phyloP scores from a whole-genome alignment of 2,797 vertebrate genomes.

The Gallinago stenura region DNA sequence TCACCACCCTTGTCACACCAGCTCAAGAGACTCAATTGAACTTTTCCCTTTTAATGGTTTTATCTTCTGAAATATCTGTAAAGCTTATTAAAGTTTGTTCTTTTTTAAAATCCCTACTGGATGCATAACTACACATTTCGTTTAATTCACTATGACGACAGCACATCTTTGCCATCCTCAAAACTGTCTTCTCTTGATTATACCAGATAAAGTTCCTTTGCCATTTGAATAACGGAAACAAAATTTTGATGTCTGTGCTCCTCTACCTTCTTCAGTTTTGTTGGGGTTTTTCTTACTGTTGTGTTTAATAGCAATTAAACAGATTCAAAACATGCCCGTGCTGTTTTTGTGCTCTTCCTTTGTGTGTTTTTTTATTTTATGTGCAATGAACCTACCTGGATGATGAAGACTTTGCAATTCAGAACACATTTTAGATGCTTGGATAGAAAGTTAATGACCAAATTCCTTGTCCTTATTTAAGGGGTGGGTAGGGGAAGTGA shows the following conservation, averaged over 20 bases:
- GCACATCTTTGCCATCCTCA: not conserved
- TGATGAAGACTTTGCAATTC: not conserved
- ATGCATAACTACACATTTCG: not conserved
- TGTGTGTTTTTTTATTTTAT: not conserved
- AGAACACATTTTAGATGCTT: not conserved
- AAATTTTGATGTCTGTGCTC: not conserved
- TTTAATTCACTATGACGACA: conserved; percentile 9
- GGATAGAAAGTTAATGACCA: not conserved
- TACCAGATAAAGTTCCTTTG: not conserved
- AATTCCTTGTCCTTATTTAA: not conserved
- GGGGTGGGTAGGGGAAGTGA: not conserved
- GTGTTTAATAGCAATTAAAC: not conserved
- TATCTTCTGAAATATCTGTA: conserved; percentile 2
- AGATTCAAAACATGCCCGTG: not conserved
- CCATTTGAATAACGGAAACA: not conserved
- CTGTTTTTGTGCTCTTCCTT: not conserved
- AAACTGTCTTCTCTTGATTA: not conserved
- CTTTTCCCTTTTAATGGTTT: not conserved
- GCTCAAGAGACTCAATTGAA: not conserved
- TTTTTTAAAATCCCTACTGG: not conserved
- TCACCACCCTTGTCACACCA: conserved; percentile 1
- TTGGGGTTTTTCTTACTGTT: not conserved
- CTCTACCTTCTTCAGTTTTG: not conserved
- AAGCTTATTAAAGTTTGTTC: not conserved
- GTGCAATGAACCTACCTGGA: not conserved